Percentiles rank a stretch among this genome's conserved stretches.
These are phyloP conservation scores for Cygnus buccinator DNA, from an alignment of 2,113 vertebrate genomes.

Conservation along the genomic window DNA sequence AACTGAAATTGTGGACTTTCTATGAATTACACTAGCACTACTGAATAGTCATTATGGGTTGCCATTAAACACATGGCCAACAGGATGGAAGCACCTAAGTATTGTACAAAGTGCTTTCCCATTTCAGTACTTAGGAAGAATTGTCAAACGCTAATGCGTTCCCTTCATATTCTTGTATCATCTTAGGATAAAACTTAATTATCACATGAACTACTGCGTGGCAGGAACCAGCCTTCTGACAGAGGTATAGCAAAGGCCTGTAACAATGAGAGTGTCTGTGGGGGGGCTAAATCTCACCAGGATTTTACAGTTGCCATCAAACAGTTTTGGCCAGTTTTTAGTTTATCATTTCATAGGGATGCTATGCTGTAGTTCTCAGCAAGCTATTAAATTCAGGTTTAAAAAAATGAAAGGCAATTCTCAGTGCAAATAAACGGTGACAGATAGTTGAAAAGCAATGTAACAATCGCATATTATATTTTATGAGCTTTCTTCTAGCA, in stretches of 20 bases:
- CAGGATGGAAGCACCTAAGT: neutral
- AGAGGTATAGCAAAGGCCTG: neutral
- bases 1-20: neutral
- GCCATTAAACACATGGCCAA: neutral
- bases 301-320: neutral
- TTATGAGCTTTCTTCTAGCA: neutral
- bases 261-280: neutral
- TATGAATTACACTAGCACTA: neutral
- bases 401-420: conserved; percentile 27
- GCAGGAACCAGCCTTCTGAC: neutral
- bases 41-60: neutral
- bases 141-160: neutral
- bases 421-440: conserved; percentile 6
- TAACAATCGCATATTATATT: neutral
- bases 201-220: neutral
- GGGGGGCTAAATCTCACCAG: neutral
- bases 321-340: neutral
- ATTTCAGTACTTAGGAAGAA: neutral
- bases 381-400: neutral
- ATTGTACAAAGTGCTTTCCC: neutral
- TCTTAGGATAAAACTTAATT: neutral
- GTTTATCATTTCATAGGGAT: neutral
- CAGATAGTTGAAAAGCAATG: neutral
- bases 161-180: neutral
- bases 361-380: neutral